Conservation (phyloP, 2,888 invertebrate genomes). For the Byasa hedistus region DNA sequence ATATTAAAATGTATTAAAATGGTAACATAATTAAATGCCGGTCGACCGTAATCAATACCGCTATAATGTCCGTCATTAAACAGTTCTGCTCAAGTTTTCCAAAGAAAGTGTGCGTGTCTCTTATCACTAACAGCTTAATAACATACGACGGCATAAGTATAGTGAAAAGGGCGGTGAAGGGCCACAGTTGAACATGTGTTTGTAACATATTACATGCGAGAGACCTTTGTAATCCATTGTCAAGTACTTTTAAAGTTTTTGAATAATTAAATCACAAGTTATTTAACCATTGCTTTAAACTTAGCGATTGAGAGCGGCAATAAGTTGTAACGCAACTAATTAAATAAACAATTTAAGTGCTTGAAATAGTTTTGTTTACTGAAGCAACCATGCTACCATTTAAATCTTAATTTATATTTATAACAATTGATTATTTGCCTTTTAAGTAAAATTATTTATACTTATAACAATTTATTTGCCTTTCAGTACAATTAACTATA, state of each 20-base stretch:
- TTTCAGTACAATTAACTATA: too few relatives aligned
- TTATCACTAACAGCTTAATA: constrained; percentile 5
- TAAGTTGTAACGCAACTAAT: background rate
- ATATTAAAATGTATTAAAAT: constrained; percentile 5
- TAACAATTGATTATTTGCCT: too few relatives aligned
- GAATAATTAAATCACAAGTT: background rate
- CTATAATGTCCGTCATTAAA: constrained; percentile 1
- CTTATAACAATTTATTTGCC: too few relatives aligned
- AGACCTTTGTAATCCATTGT: constrained; percentile 16
- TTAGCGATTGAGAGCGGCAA: background rate
- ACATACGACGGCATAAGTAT: background rate
- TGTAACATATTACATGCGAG: constrained; percentile 12
- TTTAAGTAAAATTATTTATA: too few relatives aligned
- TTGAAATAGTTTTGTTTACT: background rate
- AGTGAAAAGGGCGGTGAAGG: background rate
- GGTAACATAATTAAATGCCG: constrained; percentile 2
- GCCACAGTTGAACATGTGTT: constrained; percentile 2
- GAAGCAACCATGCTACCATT: background rate
- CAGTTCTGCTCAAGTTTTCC: background rate
- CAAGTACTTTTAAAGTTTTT: background rate
- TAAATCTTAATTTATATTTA: background rate
- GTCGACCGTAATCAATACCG: constrained; percentile 7
- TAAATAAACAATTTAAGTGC: background rate
- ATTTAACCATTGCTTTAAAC: background rate
- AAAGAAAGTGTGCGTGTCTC: constrained; percentile 1